Conservation (phyloP, 2,113 vertebrate species). For the Sarotherodon lohbergeri region DNA sequence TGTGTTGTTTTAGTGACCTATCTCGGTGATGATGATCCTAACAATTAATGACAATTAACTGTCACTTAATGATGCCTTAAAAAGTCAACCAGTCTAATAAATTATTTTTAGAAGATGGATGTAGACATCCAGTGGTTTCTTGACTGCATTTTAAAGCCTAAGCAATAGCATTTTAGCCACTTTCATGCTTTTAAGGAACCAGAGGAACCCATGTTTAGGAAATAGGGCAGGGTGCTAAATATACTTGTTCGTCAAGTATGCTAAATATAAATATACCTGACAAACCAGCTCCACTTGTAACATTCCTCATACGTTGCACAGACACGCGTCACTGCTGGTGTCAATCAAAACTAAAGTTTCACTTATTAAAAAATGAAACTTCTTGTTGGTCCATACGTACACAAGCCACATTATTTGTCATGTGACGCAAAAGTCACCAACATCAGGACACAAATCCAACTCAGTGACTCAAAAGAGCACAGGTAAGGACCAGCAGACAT, state of each 20-base stretch:
- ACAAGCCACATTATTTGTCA: neutral
- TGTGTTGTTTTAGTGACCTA: neutral
- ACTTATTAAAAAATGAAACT: neutral
- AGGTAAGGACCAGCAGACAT: neutral
- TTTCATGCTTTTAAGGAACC: neutral
- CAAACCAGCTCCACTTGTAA: neutral
- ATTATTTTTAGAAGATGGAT: neutral
- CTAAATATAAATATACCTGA: neutral
- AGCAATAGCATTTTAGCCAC: neutral
- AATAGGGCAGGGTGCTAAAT: neutral
- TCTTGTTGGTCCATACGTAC: neutral
- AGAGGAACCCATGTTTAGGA: neutral
- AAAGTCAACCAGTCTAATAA: neutral
- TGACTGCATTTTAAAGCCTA: neutral
- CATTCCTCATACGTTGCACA: neutral
- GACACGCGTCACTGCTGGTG: neutral
- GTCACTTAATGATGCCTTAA: neutral
- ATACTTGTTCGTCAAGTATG: neutral
- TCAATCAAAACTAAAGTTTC: neutral
- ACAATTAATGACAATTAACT: neutral
- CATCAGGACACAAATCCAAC: neutral
- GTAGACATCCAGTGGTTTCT: neutral
- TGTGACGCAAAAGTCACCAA: neutral
- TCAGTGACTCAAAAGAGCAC: neutral
- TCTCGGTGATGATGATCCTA: neutral